Percentiles rank a stretch among this genome's conserved stretches.
These are phyloP conservation scores for Acleris laterana DNA, from an alignment of 2,888 invertebrate genomes.

Conservation along the genomic window DNA sequence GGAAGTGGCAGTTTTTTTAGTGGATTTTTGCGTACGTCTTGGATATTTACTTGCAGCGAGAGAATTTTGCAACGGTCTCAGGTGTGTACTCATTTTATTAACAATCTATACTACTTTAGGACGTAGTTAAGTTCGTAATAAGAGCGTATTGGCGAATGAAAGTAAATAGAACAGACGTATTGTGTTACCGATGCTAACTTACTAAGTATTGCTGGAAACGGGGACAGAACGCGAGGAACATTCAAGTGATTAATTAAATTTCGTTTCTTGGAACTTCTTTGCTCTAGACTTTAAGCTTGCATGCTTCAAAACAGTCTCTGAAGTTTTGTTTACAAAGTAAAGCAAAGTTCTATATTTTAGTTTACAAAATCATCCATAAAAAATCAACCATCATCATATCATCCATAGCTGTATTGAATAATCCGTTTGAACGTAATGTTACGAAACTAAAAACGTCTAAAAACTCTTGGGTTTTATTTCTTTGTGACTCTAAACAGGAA, in stretches of 20 bases:
- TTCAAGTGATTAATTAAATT: constrained; percentile 30
- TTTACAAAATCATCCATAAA: too few species aligned
- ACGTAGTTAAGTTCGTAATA: background rate
- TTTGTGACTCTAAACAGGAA: too few species aligned
- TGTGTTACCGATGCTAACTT: background rate
- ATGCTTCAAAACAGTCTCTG: too few species aligned
- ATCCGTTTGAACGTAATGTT: too few species aligned
- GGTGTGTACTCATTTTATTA: constrained; percentile 42
- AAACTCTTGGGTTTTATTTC: too few species aligned
- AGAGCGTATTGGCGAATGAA: constrained; percentile 1
- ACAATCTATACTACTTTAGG: constrained; percentile 14
- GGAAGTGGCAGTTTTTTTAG: constrained; percentile 40
- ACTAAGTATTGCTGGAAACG: constrained; percentile 2
- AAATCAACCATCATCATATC: too few species aligned
- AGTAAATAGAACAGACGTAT: background rate
- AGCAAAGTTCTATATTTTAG: too few species aligned
- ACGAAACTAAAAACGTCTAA: too few species aligned
- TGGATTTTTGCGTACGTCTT: constrained; percentile 34
- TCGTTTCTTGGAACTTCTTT: constrained; percentile 7
- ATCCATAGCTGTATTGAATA: too few species aligned
- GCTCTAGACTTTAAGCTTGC: background rate
- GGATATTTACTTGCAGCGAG: constrained; percentile 39
- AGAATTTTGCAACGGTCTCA: constrained; percentile 46
- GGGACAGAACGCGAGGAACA: constrained; percentile 1
- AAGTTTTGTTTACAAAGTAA: too few species aligned